These are phyloP conservation scores for Mimas tiliae DNA, from an alignment of 2,888 invertebrate genomes.

Conservation along the genomic window DNA sequence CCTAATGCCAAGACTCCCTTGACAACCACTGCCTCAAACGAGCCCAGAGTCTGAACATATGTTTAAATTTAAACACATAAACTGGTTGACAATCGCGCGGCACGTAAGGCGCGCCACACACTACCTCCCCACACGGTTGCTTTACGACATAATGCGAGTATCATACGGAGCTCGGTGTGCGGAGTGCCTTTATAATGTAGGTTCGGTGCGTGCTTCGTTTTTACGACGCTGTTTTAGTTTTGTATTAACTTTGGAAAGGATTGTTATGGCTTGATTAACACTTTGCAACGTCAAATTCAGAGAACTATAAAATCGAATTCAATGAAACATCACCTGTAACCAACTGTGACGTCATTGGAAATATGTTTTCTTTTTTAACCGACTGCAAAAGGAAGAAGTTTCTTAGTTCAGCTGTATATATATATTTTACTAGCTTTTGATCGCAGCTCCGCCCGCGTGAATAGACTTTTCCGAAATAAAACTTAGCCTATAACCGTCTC, in stretches of 20 bases:
- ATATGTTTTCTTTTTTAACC: not conserved
- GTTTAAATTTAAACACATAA: slow-evolving; percentile 25
- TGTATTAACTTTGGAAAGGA: slow-evolving; percentile 18
- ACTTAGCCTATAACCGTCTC: no score
- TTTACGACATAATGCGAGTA: slow-evolving; percentile 28
- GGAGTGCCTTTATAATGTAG: slow-evolving; percentile 24
- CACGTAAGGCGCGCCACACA: slow-evolving; percentile 13
- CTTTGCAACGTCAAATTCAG: not conserved
- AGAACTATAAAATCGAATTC: not conserved
- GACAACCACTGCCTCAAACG: not conserved
- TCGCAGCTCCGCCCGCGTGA: no score
- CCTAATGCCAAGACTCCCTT: not conserved
- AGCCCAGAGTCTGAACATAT: slow-evolving; percentile 13
- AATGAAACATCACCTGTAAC: not conserved
- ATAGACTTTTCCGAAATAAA: no score
- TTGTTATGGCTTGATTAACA: slow-evolving; percentile 12
- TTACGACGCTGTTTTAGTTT: slow-evolving; percentile 20
- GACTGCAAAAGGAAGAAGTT: no score
- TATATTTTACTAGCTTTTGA: no score
- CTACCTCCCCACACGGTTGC: slow-evolving; percentile 5
- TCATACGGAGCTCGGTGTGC: slow-evolving; percentile 26
- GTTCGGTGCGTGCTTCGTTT: slow-evolving; percentile 26
- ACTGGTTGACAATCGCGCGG: slow-evolving; percentile 19
- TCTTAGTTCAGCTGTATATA: no score
- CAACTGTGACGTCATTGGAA: not conserved